Conservation (phyloP, 2,797 vertebrate species). For the Anguilla marmorata region DNA sequence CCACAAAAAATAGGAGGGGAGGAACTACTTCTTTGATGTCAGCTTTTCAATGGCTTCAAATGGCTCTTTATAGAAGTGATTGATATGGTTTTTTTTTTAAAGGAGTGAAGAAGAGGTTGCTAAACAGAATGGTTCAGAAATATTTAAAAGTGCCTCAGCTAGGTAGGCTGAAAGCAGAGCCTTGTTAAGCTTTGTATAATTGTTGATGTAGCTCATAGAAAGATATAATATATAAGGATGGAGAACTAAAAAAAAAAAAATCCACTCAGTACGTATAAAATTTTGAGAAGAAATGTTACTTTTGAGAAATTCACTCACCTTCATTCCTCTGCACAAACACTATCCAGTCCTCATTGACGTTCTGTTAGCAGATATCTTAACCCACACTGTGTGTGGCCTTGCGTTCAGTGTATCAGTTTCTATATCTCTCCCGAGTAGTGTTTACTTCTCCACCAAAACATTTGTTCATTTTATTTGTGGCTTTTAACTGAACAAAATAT, state of each 20-base stretch:
- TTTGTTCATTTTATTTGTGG: conserved; percentile 65
- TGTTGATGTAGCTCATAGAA: not conserved
- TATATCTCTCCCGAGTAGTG: conserved; percentile 21
- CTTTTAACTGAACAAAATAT: conserved; percentile 63
- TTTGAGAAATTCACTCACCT: not conserved
- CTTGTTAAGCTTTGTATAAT: not conserved
- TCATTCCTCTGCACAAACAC: not conserved
- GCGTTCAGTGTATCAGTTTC: not conserved
- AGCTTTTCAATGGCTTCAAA: conserved; percentile 3
- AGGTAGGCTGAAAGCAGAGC: not conserved
- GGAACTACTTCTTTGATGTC: conserved; percentile 43
- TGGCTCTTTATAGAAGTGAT: conserved; percentile 25
- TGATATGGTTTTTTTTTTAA: conserved; percentile 34
- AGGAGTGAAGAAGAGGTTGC: not conserved
- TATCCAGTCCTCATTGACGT: not conserved
- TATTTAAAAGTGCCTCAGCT: conserved; percentile 5
- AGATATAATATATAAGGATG: not conserved
- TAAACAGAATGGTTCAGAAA: conserved; percentile 33
- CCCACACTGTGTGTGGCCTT: not conserved
- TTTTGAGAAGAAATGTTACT: not conserved
- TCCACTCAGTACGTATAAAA: not conserved
- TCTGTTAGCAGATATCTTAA: not conserved
- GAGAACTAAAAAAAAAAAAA: too few relatives aligned
- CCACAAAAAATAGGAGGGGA: conserved; percentile 15
- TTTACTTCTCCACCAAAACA: conserved; percentile 56